Conservation (phyloP, 64 coral and sea anemone genomes). For the Montipora capricornis region DNA sequence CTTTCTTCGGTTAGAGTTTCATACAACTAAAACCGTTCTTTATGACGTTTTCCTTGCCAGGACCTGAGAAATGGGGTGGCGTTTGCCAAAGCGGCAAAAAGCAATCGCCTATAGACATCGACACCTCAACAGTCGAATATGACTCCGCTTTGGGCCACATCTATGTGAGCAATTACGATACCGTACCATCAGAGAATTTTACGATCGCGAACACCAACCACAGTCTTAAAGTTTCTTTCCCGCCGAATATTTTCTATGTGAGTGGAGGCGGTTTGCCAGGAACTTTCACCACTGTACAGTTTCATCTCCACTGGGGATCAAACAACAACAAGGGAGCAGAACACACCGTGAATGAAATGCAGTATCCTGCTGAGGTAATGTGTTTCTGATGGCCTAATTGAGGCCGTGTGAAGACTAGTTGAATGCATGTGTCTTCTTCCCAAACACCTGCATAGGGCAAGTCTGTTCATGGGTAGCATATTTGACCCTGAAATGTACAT, state of each 20-base stretch:
- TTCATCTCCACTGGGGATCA: conserved; percentile 59
- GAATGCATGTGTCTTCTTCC: too few species aligned
- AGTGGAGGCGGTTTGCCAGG: conserved; percentile 21
- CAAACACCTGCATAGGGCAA: too few species aligned
- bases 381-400: too few species aligned
- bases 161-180: neutral
- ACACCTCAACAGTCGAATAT: neutral
- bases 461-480: too few species aligned
- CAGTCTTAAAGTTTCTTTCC: neutral
- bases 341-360: conserved; percentile 2
- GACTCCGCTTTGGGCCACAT: neutral
- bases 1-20: too few species aligned
- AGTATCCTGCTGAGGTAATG: conserved; percentile 38
- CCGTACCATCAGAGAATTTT: neutral
- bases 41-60: neutral
- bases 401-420: too few species aligned
- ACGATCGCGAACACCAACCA: conserved; percentile 13
- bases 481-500: too few species aligned
- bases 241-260: neutral
- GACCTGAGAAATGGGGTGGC: neutral
- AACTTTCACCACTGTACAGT: neutral
- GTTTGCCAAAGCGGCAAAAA: neutral
- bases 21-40: too few species aligned
- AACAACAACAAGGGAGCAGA: conserved; percentile 16
- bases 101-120: conserved; percentile 20